Evolutionary conservation across 2,113 vertebrate genomes (phyloP), one percentile per base, ranked within the genome.

Genomic region (Microcebus tavaratra): DNA sequence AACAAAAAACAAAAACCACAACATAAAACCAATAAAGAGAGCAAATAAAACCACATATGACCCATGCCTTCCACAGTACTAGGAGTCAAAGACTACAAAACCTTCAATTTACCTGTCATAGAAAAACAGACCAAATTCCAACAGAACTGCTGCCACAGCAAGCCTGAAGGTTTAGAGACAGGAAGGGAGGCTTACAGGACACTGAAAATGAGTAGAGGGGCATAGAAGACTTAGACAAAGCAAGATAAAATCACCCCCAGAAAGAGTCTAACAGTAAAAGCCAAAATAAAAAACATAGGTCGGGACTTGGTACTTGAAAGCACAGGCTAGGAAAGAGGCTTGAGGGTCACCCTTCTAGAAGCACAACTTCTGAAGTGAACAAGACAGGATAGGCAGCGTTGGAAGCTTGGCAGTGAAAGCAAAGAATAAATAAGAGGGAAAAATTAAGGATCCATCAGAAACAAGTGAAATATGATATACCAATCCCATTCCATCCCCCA

Each of bases 51-150:
- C 55, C 42, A 82, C 29, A 15, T 39, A 27, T 18, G 72, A 63
- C 72, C 80, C 76, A 91, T 50, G 18, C 11, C 61, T 63, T 63
- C 61, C 10, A 29, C 78, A 82, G 57, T 14, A 42, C 29, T 13
- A 48, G 27, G 27, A 61, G 55, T 68, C n/a, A 86, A 29, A 67
- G 25, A 45, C 36, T 23, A 48, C 20, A 95, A 42, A 95, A 42
- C 42, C 55, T 84, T 84, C 57, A 53, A 70, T 88, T 18, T 79
- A 50, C 34, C 20, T 92, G 72, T 36, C 39, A 76, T 10, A 75
- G 34, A 88, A 88, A 96, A 94, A 63, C 12, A 55, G 18, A 75
- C 31, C 70, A 76, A 78, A 91, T 78, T 67, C 72, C n/a, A 65
- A 61, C 23, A 42, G 7, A 70, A 61, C 36, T 63, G 31, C 70